phyloP scores from a whole-genome alignment of 1,140 invertebrate species.

The Hycleus phaleratus region DNA sequence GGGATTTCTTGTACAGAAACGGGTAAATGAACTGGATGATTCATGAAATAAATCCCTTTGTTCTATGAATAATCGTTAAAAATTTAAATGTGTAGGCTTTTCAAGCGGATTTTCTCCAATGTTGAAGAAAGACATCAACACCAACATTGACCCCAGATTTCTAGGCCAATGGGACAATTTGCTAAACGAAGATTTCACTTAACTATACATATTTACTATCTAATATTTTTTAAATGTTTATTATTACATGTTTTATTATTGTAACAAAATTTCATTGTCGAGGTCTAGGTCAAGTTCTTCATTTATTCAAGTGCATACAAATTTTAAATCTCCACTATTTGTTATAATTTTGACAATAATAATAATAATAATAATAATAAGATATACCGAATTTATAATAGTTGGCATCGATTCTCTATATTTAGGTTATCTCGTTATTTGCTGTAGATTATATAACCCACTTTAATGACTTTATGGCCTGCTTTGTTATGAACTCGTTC shows the following conservation, averaged over 20 bases:
- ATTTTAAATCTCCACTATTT: no score
- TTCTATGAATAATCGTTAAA: slow-evolving; percentile 3
- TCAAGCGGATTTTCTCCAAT: slow-evolving; percentile 4
- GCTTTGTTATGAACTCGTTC: slow-evolving; percentile 7
- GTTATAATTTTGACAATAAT: no score
- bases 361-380: no score
- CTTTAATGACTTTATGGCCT: slow-evolving; percentile 3
- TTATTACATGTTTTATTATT: not conserved
- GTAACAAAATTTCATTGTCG: slow-evolving; percentile 7
- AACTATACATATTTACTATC: slow-evolving; percentile 16
- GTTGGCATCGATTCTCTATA: slow-evolving; percentile 1
- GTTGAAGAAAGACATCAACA: not conserved
- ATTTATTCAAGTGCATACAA: not conserved
- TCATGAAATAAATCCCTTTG: slow-evolving; percentile 4
- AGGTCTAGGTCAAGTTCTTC: slow-evolving; percentile 19
- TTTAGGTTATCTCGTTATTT: slow-evolving; percentile 10
- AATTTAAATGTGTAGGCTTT: not conserved
- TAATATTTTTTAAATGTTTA: slow-evolving; percentile 13
- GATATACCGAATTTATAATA: no score
- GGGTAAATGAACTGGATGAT: slow-evolving; percentile 7
- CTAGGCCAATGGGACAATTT: slow-evolving; percentile 18
- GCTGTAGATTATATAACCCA: slow-evolving; percentile 10
- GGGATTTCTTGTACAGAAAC: not conserved
- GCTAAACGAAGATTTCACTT: slow-evolving; percentile 18
- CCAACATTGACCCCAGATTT: slow-evolving; percentile 7